These are phyloP conservation scores for Phenganax stokvisi DNA, from an alignment of 92 coral and sea anemone species.

Conservation along the genomic window DNA sequence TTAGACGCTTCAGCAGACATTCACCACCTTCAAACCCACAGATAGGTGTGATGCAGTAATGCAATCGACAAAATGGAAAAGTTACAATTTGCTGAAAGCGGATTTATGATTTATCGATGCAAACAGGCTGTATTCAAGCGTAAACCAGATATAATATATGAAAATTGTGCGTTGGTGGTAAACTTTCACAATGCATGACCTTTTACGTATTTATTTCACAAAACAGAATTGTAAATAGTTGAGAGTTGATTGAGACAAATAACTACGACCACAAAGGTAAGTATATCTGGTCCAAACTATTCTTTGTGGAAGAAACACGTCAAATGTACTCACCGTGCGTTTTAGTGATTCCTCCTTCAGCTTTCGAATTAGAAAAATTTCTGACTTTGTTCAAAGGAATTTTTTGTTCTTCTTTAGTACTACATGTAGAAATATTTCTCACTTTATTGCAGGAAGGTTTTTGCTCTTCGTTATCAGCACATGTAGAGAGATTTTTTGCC, in stretches of 20 bases:
- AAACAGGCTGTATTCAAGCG: too few relatives aligned
- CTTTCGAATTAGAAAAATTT: not conserved
- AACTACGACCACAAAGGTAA: too few relatives aligned
- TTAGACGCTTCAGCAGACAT: not conserved
- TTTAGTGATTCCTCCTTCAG: slow-evolving; percentile 6
- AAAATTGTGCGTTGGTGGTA: too few relatives aligned
- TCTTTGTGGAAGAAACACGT: not conserved
- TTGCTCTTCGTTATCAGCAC: too few relatives aligned
- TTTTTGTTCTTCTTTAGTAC: slow-evolving; percentile 4
- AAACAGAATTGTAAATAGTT: not conserved
- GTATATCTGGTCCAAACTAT: not conserved
- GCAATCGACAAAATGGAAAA: too few relatives aligned
- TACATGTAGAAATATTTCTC: too few relatives aligned
- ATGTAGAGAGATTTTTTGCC: slow-evolving; percentile 35
- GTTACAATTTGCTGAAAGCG: too few relatives aligned
- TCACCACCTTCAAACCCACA: not conserved
- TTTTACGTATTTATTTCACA: too few relatives aligned
- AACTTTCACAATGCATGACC: too few relatives aligned
- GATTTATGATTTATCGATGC: too few relatives aligned
- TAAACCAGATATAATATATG: too few relatives aligned
- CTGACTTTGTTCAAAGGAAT: not conserved
- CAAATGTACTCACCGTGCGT: slow-evolving; percentile 1
- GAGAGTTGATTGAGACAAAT: not conserved
- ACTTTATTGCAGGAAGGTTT: too few relatives aligned
- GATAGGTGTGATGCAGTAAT: not conserved